phyloP scores from a whole-genome alignment of 2,888 invertebrate species.

The Andrena hattorfiana region DNA sequence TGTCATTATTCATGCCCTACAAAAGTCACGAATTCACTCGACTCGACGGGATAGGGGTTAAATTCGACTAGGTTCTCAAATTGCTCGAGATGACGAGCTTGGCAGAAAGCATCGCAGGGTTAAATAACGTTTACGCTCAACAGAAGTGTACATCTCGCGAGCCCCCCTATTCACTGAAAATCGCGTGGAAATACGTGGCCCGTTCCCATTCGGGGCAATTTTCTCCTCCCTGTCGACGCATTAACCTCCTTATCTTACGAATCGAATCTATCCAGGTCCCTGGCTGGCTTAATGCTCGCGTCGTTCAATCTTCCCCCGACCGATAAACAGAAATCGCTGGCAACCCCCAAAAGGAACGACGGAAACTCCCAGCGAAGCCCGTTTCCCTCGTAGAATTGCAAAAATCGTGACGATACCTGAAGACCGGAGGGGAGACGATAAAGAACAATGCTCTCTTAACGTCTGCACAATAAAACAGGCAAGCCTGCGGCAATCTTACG shows the following conservation, averaged over 20 bases:
- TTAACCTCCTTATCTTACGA: slow-evolving; percentile 17
- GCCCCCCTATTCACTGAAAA: no score
- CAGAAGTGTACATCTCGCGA: no score
- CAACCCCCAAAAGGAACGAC: background rate
- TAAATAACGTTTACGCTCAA: no score
- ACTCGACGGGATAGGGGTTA: no score
- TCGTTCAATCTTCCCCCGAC: slow-evolving; percentile 35
- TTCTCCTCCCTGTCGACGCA: background rate
- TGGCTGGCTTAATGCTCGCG: slow-evolving; percentile 3
- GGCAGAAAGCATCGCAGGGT: no score
- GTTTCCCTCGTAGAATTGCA: slow-evolving; percentile 48
- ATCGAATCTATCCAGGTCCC: slow-evolving; percentile 30
- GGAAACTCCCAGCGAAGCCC: slow-evolving; percentile 20
- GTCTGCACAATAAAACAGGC: slow-evolving; percentile 37
- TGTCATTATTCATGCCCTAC: no score
- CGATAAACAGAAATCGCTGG: slow-evolving; percentile 44
- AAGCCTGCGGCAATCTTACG: slow-evolving; percentile 31
- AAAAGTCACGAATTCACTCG: no score
- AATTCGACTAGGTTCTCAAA: no score
- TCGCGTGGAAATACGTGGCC: no score
- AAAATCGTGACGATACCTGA: slow-evolving; percentile 43
- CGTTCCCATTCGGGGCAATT: slow-evolving; percentile 6
- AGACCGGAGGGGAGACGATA: slow-evolving; percentile 33
- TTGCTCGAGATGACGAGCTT: no score
- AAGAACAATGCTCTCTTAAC: slow-evolving; percentile 48